These are phyloP conservation scores for Poecile atricapillus DNA, from an alignment of 2,113 vertebrate genomes.

Conservation along the genomic window DNA sequence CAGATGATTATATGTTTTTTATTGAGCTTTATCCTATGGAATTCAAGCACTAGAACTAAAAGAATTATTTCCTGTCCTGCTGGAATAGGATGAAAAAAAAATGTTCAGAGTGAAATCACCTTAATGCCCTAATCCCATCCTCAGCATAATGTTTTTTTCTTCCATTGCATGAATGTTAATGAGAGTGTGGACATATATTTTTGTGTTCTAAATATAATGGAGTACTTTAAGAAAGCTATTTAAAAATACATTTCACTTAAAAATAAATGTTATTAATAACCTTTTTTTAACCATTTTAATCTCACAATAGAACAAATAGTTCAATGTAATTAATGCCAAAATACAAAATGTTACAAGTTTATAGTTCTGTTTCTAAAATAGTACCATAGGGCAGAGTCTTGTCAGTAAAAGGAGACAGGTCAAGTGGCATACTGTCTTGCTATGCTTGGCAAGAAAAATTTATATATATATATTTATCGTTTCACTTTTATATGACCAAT, in stretches of 20 bases:
- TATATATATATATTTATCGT: not conserved
- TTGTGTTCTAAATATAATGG: not conserved
- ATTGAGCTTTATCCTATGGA: not conserved
- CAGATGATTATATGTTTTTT: not conserved
- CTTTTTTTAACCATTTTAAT: not conserved
- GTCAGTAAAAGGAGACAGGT: not conserved
- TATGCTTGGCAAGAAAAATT: not conserved
- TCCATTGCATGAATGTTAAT: not conserved
- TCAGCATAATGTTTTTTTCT: not conserved
- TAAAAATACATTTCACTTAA: not conserved
- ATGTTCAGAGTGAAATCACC: not conserved
- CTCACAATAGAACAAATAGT: not conserved
- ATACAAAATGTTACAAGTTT: not conserved
- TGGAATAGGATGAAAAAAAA: not conserved
- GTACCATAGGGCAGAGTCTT: not conserved
- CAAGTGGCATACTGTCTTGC: not conserved
- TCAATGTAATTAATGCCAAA: not conserved
- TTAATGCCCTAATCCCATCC: not conserved
- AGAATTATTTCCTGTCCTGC: not conserved
- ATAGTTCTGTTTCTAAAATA: not conserved
- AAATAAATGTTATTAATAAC: not conserved
- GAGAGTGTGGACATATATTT: not conserved
- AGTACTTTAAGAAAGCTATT: not conserved
- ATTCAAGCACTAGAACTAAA: not conserved
- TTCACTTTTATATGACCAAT: not conserved